A percentile compares a stretch with the other conserved stretches of the same genome.
phyloP scores from a whole-genome alignment of 2,888 invertebrate genomes.

The Hyposoter didymator region DNA sequence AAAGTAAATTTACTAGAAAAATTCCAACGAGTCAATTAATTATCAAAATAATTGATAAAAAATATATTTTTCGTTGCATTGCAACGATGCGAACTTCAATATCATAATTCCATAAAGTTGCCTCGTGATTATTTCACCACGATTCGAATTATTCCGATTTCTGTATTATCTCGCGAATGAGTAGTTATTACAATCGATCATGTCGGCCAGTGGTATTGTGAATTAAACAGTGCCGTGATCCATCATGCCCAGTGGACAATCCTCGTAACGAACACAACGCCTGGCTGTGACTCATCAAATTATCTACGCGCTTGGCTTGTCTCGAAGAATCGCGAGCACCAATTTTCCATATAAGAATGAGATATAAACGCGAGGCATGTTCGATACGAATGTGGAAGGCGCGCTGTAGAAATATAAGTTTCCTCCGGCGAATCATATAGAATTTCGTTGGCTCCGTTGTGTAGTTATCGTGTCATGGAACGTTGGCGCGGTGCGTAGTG shows the following conservation, averaged over 20 bases:
- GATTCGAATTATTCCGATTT: neutral
- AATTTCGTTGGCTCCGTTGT: slow-evolving; percentile 45
- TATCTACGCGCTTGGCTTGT: slow-evolving; percentile 3
- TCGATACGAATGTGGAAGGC: slow-evolving; percentile 8
- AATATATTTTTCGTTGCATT: neutral
- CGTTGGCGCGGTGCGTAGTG: slow-evolving; percentile 9
- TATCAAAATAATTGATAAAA: no score
- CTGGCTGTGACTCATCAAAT: slow-evolving; percentile 2
- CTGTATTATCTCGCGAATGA: neutral
- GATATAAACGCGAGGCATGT: slow-evolving; percentile 5
- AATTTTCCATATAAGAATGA: slow-evolving; percentile 35
- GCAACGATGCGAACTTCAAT: neutral
- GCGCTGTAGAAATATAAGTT: slow-evolving; percentile 9
- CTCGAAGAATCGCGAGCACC: slow-evolving; percentile 15
- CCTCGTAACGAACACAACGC: neutral
- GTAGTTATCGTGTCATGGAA: slow-evolving; percentile 23
- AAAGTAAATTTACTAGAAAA: no score
- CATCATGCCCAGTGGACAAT: neutral
- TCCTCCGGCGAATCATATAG: slow-evolving; percentile 27
- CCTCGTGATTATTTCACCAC: neutral
- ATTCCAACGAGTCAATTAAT: no score
- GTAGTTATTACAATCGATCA: neutral
- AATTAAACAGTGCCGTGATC: neutral
- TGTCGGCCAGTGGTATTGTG: neutral
- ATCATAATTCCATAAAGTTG: neutral